A percentile compares a stretch with the other conserved stretches of the same genome.
Conservation (phyloP, 2,797 vertebrate species). For the Microctenopoma lineatum region DNA sequence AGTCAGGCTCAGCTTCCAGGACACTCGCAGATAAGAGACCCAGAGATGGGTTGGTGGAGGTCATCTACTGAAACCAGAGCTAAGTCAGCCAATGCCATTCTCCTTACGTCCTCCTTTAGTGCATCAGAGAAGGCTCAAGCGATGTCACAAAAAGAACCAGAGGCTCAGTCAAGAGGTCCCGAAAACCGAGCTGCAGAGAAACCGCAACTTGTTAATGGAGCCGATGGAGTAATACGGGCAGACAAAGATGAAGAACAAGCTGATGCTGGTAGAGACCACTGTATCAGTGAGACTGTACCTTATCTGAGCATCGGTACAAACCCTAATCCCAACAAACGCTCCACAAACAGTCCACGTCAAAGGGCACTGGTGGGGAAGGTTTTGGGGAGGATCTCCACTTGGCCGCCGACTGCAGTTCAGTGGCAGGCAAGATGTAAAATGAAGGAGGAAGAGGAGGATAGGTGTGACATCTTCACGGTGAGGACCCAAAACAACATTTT, state of each 20-base stretch:
- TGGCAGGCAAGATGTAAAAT: slow-evolving; percentile 70
- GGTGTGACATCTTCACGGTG: slow-evolving; percentile 22
- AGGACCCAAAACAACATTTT: slow-evolving; percentile 13
- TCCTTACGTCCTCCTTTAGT: slow-evolving; percentile 49
- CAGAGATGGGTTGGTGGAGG: slow-evolving; percentile 9
- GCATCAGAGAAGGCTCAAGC: slow-evolving; percentile 1
- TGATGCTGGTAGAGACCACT: not conserved
- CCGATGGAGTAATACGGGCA: not conserved
- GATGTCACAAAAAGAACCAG: slow-evolving; percentile 24
- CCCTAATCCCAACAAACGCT: slow-evolving; percentile 3
- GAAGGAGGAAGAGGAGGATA: not conserved
- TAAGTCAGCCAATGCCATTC: slow-evolving; percentile 79
- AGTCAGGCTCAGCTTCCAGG: not conserved
- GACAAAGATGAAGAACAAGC: slow-evolving; percentile 1
- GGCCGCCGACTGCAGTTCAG: slow-evolving; percentile 77
- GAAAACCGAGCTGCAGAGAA: not conserved
- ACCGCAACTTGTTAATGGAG: not conserved
- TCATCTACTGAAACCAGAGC: slow-evolving; percentile 51
- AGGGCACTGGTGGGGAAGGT: slow-evolving; percentile 10
- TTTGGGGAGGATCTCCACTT: slow-evolving; percentile 76
- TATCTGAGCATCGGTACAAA: slow-evolving; percentile 78
- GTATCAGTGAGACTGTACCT: slow-evolving; percentile 53
- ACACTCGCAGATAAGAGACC: not conserved
- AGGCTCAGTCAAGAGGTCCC: not conserved
- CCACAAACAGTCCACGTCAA: not conserved